Evolutionary conservation across 2,797 vertebrate species (phyloP), one percentile per base, ranked within the genome.

Genomic region (Galagoides demidoff): DNA sequence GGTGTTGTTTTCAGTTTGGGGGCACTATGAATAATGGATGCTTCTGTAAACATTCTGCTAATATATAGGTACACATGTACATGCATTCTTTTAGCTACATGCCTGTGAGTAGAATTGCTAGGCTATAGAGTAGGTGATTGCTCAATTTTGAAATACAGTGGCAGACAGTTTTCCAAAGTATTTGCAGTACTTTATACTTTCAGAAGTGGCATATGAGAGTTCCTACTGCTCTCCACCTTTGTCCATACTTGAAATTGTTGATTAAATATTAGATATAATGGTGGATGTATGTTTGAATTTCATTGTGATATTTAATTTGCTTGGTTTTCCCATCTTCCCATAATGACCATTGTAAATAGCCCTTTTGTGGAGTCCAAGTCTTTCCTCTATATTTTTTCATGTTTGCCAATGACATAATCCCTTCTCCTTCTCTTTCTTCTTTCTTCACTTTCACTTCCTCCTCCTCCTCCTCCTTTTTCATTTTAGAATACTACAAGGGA

Each of bases 251-350:
- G 39, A 25, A 11, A 31, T 20, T 57, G 34, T 57, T 39, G 0
- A 0, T 74, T 27, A 85, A 78, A 9, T 82, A 57, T 68, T 92
- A 49, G 49, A 52, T 45, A 0, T 57, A 27, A 68, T 2, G 27
- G n/a, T 70, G 31, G 57, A 7, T n/a, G 0, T 52, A 16, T 22
- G n/a, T 34, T 81, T 57, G 13, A 34, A 45, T 87, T 85, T 83
- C 68, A 73, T 6, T 63, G 85, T 27, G 9, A 11, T 25, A 52
- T 87, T 88, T 64, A 29, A 64, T 95, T 64, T 93, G 70, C n/a
- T 31, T 89, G 93, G 14, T 52, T 52, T 52, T 79, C 63, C 8
- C 20, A n/a, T 39, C 79, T 74, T 85, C 52, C n/a, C 17, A 31
- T 59, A 16, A 11, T 37, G 52, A 34, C 5, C 25, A 4, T 85